Evolutionary conservation across 2,797 vertebrate genomes (phyloP), one percentile per base, ranked within the genome.

Genomic region (Microctenopoma lineatum): DNA sequence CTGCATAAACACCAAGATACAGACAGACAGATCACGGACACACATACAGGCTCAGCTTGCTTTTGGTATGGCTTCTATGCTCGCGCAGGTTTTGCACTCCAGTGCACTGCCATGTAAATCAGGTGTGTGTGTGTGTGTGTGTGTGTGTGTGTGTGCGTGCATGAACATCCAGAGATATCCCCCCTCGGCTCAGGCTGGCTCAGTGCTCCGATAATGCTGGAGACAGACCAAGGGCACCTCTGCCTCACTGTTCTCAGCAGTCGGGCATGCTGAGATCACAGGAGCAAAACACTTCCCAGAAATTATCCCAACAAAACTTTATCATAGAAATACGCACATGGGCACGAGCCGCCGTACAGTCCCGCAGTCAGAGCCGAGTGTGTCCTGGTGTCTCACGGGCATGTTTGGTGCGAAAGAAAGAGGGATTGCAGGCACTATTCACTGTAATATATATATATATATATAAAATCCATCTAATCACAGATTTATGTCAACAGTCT

Each of bases 181-280:
- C 46, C 50, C 55, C 51, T 42, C 13, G 29, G 70, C 78, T 75
- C 51, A 7, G 59, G 47, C 51, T 79, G 84, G 66, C 81, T 85
- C 70, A 71, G 71, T 13, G 39, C 74, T 84, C 70, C 70, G 84
- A 87, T 81, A 65, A 84, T 66, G 66, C 63, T 67, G 72, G 51
- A 87, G 76, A 86, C 73, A 56, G 29, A 81, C 66, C 79, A 81
- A 88, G 82, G 82, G 76, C 86, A 78, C 51, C 42, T 75, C 66
- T 73, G 73, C 66, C 41, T 79, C 67, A 50, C 67, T 68, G 58
- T 65, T 80, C 63, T 80, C 60, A 61, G 79, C 76, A 79, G 58
- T 25, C 5, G 16, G 59, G 46, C 60, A 72, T 51, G 73, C 52
- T 59, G 62, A 76, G 68, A 71, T 80, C 61, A 79, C 38, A 32